These are phyloP conservation scores for Mustelus asterias DNA, from an alignment of 2,113 vertebrate species.

Conservation along the genomic window DNA sequence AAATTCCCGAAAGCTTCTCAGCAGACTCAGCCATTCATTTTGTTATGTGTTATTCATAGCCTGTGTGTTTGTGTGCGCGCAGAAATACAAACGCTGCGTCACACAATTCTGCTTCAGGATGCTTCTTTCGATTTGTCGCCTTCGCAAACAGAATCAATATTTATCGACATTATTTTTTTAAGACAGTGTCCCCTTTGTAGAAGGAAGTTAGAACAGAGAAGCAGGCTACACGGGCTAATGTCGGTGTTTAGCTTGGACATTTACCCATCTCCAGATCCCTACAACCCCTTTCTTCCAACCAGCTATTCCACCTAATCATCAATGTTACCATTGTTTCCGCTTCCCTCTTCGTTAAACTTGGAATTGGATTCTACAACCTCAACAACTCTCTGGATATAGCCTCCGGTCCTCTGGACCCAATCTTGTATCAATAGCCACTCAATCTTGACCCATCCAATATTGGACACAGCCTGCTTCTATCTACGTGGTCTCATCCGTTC, in stretches of 20 bases:
- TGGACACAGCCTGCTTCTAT: background rate
- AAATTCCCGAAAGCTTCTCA: background rate
- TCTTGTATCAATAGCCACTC: background rate
- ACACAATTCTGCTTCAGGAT: background rate
- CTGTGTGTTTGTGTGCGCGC: background rate
- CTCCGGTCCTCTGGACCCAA: no score
- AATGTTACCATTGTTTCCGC: background rate
- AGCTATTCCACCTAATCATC: background rate
- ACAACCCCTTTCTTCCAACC: background rate
- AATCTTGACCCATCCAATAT: background rate
- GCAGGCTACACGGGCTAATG: background rate
- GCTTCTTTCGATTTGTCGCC: background rate
- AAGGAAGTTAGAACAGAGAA: background rate
- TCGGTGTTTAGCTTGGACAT: background rate
- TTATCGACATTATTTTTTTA: background rate
- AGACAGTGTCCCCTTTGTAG: background rate
- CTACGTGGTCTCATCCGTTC: background rate
- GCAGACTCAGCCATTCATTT: background rate
- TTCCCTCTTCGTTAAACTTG: background rate
- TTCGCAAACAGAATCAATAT: background rate
- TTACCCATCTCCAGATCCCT: background rate
- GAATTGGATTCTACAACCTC: background rate
- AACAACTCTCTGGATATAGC: background rate
- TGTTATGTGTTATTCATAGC: background rate
- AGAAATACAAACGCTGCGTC: background rate